Evolutionary conservation across 1,140 invertebrate species (phyloP).

Genomic region (Planococcus citri): DNA sequence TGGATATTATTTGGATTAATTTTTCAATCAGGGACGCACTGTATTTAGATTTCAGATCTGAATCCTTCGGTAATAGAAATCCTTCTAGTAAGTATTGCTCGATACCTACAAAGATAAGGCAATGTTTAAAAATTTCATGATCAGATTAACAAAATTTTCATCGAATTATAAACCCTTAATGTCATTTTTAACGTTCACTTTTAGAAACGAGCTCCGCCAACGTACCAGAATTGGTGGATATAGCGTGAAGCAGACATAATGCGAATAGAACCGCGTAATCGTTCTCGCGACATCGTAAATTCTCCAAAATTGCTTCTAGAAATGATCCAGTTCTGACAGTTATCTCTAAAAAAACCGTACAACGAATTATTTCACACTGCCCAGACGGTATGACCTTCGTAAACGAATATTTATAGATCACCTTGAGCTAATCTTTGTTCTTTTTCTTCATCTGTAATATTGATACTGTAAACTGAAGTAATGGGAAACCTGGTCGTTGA

Average conservation of each 20-base stretch:
- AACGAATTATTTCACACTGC: too few relatives aligned
- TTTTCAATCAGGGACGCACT: conserved; percentile 64
- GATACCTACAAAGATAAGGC: conserved; percentile 46
- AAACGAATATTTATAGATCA: too few relatives aligned
- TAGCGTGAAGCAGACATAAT: conserved; percentile 81
- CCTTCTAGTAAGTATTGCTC: conserved; percentile 56
- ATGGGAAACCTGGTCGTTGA: conserved; percentile 43
- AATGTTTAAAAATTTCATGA: neutral
- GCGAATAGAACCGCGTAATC: conserved; percentile 57
- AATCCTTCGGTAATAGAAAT: conserved; percentile 42
- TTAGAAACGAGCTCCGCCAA: too few relatives aligned
- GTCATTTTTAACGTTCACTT: too few relatives aligned
- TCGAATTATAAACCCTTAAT: too few relatives aligned
- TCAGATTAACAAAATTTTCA: neutral
- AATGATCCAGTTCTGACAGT: conserved; percentile 44
- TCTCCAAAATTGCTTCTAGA: conserved; percentile 72
- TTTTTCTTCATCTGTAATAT: conserved; percentile 90
- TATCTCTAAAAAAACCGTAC: conserved; percentile 1
- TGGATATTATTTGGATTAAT: conserved; percentile 61
- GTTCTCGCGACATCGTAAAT: conserved; percentile 74
- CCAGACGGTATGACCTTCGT: too few relatives aligned
- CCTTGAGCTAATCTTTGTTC: conserved; percentile 32
- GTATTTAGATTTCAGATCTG: conserved; percentile 38
- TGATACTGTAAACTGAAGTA: conserved; percentile 33
- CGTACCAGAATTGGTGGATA: conserved; percentile 86